These are phyloP conservation scores for Castor canadensis DNA, from an alignment of 2,113 vertebrate genomes.

Conservation along the genomic window DNA sequence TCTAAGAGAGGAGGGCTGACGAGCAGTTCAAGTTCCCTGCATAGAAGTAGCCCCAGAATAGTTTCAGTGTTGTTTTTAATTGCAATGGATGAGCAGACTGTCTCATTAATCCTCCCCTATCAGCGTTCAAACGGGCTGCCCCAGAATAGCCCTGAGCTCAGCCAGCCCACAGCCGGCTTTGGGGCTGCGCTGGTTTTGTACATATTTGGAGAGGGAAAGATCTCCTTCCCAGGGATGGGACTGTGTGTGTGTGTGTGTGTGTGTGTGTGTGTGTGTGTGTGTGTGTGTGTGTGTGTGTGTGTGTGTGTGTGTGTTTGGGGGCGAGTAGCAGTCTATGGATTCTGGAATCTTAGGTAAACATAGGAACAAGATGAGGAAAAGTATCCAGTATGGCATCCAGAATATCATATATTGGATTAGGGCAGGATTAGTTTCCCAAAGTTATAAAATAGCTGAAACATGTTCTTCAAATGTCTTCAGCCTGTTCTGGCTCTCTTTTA, in stretches of 20 bases:
- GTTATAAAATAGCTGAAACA: neutral
- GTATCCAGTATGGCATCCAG: neutral
- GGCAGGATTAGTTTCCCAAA: neutral
- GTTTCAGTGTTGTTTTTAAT: constrained; percentile 92
- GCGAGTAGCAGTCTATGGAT: neutral
- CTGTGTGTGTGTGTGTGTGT: neutral
- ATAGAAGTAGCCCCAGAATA: constrained; percentile 91
- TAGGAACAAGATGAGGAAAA: neutral
- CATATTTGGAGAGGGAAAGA: constrained; percentile 89
- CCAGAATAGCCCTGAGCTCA: constrained; percentile 94
- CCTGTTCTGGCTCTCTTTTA: neutral
- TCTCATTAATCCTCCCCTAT: constrained; percentile 94
- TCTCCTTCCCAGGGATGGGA: constrained; percentile 42
- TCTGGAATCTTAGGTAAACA: neutral
- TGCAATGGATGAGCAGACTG: constrained; percentile 89
- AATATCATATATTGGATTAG: neutral
- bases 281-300: neutral
- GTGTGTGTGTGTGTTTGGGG: neutral
- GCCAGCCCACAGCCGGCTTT: constrained; percentile 84
- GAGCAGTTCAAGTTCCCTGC: constrained; percentile 86
- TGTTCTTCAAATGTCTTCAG: neutral
- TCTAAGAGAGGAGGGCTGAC: constrained; percentile 72
- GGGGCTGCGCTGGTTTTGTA: constrained; percentile 83
- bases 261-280: neutral
- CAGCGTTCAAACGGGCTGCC: constrained; percentile 87